phyloP scores from a whole-genome alignment of 2,113 vertebrate species.

The Pagrus major region DNA sequence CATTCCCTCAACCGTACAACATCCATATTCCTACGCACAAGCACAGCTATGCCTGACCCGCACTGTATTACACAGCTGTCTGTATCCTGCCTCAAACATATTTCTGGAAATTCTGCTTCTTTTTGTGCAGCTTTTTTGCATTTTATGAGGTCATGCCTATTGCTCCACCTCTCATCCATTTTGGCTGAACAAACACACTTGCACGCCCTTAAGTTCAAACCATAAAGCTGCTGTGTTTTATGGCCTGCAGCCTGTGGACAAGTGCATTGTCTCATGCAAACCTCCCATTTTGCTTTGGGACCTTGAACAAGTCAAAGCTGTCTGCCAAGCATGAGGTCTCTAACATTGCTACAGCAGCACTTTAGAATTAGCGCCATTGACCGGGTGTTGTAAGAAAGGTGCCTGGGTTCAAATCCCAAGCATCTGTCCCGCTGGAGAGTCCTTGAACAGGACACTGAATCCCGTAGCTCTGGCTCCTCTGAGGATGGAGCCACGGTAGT shows the following conservation, averaged over 20 bases:
- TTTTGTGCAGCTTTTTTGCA: slow-evolving; percentile 20
- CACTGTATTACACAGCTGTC: no score
- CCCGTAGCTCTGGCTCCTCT: not conserved
- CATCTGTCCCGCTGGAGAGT: not conserved
- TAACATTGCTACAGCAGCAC: not conserved
- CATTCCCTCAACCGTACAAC: no score
- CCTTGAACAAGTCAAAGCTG: slow-evolving; percentile 7
- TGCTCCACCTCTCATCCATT: not conserved
- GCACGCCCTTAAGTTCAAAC: not conserved
- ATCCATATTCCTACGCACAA: no score
- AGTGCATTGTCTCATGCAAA: slow-evolving; percentile 19
- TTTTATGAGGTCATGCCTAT: slow-evolving; percentile 14
- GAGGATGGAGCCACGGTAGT: not conserved
- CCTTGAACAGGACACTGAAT: not conserved
- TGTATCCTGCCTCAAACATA: no score
- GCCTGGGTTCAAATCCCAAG: slow-evolving; percentile 7
- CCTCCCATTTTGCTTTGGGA: slow-evolving; percentile 20
- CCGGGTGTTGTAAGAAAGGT: not conserved
- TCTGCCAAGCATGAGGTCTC: slow-evolving; percentile 21
- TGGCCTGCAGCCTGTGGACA: slow-evolving; percentile 33
- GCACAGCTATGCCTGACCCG: no score
- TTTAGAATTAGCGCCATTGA: not conserved
- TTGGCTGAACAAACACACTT: slow-evolving; percentile 24
- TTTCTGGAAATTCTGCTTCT: not conserved
- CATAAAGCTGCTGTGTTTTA: slow-evolving; percentile 34